Evolutionary conservation across 2,888 invertebrate genomes (phyloP).

Genomic region (Lasioglossum vierecki): DNA sequence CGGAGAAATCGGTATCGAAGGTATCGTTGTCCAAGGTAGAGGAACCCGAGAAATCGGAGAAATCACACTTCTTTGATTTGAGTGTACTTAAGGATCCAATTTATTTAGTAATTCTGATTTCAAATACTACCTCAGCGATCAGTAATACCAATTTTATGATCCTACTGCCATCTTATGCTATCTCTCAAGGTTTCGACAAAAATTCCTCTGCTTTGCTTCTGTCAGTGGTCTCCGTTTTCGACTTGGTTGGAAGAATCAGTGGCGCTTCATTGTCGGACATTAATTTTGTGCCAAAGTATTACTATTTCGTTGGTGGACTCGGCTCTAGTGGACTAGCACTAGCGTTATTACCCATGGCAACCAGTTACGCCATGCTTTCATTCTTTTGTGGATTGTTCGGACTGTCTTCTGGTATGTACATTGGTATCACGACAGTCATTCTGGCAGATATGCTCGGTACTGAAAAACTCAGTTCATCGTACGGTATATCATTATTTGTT

Average conservation of each 20-base stretch:
- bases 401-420: slow-evolving; percentile 92
- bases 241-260: slow-evolving; percentile 92
- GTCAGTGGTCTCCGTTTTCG: slow-evolving; percentile 93
- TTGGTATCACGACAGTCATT: slow-evolving; percentile 94
- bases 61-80: slow-evolving; percentile 88
- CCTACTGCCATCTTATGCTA: slow-evolving; percentile 91
- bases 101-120: slow-evolving; percentile 92
- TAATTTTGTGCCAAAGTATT: slow-evolving; percentile 90
- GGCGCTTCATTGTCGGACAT: slow-evolving; percentile 93
- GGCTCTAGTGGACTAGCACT: slow-evolving; percentile 91
- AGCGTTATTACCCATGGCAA: slow-evolving; percentile 88
- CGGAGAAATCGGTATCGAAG: slow-evolving; percentile 23
- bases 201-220: slow-evolving; percentile 90
- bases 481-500: slow-evolving; percentile 93
- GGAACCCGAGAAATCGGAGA: slow-evolving; percentile 31
- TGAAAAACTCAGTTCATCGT: slow-evolving; percentile 92
- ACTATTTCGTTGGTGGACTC: slow-evolving; percentile 92
- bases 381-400: slow-evolving; percentile 92
- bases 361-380: slow-evolving; percentile 88
- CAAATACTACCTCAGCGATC: slow-evolving; percentile 93
- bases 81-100: slow-evolving; percentile 91
- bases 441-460: slow-evolving; percentile 94
- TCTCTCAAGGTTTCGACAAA: slow-evolving; percentile 89
- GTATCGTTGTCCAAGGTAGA: slow-evolving; percentile 16
- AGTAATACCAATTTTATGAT: slow-evolving; percentile 95